A percentile compares a stretch with the other conserved stretches of the same genome.
Conservation (phyloP, 2,113 vertebrate genomes). For the Chlamydotis undulata region DNA sequence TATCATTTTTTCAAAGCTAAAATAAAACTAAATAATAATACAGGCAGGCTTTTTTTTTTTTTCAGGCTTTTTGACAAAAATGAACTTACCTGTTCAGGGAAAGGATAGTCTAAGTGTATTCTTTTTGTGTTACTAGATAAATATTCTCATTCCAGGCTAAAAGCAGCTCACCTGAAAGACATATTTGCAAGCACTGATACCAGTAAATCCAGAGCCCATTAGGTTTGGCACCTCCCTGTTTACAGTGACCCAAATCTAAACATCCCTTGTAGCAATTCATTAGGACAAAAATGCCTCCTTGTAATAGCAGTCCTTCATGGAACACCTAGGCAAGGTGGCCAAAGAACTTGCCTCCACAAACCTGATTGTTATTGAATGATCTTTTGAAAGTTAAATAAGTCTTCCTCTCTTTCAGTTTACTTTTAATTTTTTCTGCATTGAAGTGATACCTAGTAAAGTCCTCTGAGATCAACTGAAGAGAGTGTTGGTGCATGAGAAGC, state of each 20-base stretch:
- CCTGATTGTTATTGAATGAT: not conserved
- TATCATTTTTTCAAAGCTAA: not conserved
- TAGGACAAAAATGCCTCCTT: not conserved
- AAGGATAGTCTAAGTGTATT: not conserved
- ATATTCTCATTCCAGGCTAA: not conserved
- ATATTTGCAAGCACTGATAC: not conserved
- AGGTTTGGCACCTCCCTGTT: not conserved
- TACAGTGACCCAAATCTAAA: not conserved
- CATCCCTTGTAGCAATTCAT: not conserved
- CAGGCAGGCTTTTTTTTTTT: not conserved
- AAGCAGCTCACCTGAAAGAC: not conserved
- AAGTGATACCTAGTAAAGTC: not conserved
- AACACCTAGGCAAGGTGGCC: not conserved
- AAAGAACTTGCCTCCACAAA: not conserved
- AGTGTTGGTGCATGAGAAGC: no score
- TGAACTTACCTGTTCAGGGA: not conserved
- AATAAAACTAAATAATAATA: not conserved
- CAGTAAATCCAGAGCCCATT: not conserved
- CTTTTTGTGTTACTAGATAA: not conserved
- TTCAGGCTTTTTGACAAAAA: not conserved
- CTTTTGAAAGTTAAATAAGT: not conserved
- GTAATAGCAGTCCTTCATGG: not conserved
- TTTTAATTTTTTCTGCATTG: not conserved
- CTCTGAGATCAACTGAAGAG: not conserved
- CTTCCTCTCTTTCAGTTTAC: not conserved